Percentiles rank a stretch among this genome's conserved stretches.
Evolutionary conservation across 2,888 invertebrate species (phyloP).

Genomic region (Candidula unifasciata): DNA sequence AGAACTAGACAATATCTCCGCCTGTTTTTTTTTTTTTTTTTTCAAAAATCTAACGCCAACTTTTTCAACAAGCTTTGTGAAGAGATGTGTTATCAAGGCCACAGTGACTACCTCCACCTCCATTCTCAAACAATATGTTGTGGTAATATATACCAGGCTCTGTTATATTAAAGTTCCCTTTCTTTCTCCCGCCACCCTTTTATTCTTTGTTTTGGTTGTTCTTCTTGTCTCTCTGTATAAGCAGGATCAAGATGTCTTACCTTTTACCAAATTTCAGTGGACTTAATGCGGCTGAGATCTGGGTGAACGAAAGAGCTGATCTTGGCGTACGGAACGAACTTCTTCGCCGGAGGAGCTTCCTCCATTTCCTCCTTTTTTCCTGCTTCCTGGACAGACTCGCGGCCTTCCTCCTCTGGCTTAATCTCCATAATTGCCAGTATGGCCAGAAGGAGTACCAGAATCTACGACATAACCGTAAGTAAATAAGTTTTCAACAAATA

Average conservation of each 20-base stretch:
- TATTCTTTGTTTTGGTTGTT: too few species aligned
- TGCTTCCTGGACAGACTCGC: background rate
- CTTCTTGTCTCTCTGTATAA: too few species aligned
- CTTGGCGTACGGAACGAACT: conserved; percentile 24
- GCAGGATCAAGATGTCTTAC: background rate
- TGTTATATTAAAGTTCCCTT: too few species aligned
- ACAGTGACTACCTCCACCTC: too few species aligned
- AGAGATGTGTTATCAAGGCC: too few species aligned
- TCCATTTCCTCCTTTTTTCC: background rate
- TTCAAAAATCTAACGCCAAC: too few species aligned
- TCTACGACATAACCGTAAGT: background rate
- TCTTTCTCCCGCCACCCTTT: too few species aligned
- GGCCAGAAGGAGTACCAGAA: background rate
- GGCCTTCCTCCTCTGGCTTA: conserved; percentile 1
- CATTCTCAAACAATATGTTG: too few species aligned
- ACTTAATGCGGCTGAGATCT: conserved; percentile 30
- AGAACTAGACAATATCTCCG: too few species aligned
- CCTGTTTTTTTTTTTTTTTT: too few species aligned
- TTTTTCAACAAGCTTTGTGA: too few species aligned
- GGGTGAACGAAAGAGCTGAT: conserved; percentile 18
- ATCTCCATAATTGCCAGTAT: conserved; percentile 15
- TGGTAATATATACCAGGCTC: too few species aligned
- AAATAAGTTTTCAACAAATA: background rate
- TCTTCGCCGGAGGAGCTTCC: background rate
- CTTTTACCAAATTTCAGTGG: conserved; percentile 36